Base-by-base conservation (phyloP, 1,140 invertebrate genomes). In the Cheumatopsyche charites region DNA sequence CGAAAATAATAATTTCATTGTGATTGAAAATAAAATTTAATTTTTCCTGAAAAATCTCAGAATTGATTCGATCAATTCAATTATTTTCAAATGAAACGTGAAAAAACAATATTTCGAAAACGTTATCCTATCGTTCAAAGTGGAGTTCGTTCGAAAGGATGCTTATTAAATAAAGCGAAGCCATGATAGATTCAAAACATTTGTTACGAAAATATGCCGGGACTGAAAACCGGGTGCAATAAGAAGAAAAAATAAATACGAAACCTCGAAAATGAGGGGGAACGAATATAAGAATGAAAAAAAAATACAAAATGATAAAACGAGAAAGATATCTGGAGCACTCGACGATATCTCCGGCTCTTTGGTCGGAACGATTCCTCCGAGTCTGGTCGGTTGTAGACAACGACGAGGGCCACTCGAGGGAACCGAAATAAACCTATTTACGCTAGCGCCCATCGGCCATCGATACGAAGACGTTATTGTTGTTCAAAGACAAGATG, bases 351-450 rank as follows among this genome's bases (percentile, higher is more conserved):
- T 63, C 62, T 36, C 29, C 9, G 29, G 29, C 29, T 45, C 42
- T 23, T n/a, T 42, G 26, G 11, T 11, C 15, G 42, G 42, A 42
- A 41, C 26, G 17, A 52, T 52, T 19, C 47, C 47, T 17, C 21
- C 17, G 23, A 58, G 29, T 36, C 29, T 36, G 29, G 29, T 36
- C 29, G 29, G 29, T 36, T 36, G 29, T 36, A 36, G 3, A 21
- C 19, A 49, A 15, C 13, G 13, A n/a, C 47, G 23, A 63, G 62
- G 62, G 19, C 62, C 42, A 63, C 62, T 63, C 42, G 29, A 63
- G 23, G 29, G 15, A 26, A 63, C 62, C 62, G 42, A 63, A 63
- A 63, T 63, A 63, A 63, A 63, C 62, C 29, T 63, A 63, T 63
- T 63, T 63, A 42, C 42, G 26, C 42, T 49, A 49, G 36, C 62